These are phyloP conservation scores for Gymnobelideus leadbeateri DNA, from an alignment of 2,113 vertebrate species.

Conservation along the genomic window DNA sequence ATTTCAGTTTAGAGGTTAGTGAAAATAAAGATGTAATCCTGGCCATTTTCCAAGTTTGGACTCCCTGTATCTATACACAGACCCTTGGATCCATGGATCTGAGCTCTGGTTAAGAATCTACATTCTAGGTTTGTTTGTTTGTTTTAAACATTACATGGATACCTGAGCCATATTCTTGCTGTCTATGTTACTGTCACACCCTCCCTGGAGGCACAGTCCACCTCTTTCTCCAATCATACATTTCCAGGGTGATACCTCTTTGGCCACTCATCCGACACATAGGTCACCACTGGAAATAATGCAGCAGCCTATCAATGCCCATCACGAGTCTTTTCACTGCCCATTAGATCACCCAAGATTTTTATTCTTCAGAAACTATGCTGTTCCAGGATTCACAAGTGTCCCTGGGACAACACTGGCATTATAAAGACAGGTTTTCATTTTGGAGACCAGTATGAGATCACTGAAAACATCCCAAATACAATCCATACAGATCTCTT, in stretches of 20 bases:
- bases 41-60: neutral
- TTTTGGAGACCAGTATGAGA: neutral
- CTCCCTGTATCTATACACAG: neutral
- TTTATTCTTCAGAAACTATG: neutral
- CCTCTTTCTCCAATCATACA: neutral
- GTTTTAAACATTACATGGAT: neutral
- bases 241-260: neutral
- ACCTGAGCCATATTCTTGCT: neutral
- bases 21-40: neutral
- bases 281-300: too few species aligned
- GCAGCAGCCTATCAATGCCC: too few species aligned
- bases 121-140: neutral
- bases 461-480: neutral
- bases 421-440: neutral
- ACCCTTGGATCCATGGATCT: neutral
- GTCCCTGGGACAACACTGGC: neutral
- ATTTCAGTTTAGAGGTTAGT: neutral
- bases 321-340: neutral
- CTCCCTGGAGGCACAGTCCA: neutral
- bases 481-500: neutral
- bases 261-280: neutral
- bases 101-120: neutral
- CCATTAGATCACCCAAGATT: neutral
- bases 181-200: neutral
- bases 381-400: neutral